A percentile compares a stretch with the other conserved stretches of the same genome.
Evolutionary conservation across 2,888 invertebrate genomes (phyloP).

Genomic region (Drosophila differens): DNA sequence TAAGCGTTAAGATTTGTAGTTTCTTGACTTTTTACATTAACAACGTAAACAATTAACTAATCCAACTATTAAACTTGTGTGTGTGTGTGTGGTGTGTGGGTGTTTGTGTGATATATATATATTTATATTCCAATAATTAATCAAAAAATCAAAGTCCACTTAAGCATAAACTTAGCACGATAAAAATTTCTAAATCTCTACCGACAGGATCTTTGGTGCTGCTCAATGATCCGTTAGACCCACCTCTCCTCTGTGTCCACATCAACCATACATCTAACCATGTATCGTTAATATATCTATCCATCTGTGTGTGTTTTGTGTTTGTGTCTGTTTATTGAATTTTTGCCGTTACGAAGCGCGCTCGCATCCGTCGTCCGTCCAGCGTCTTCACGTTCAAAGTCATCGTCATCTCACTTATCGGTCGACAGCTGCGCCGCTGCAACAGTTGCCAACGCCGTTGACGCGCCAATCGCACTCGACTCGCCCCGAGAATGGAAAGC

Average conservation of each 20-base stretch:
- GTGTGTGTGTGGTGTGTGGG: conserved; percentile 6
- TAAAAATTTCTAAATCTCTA: conserved; percentile 42
- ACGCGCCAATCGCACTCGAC: background rate
- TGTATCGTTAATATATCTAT: background rate
- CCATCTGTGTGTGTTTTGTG: conserved; percentile 6
- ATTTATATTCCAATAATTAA: conserved; percentile 5
- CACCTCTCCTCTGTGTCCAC: conserved; percentile 26
- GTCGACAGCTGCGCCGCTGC: conserved; percentile 41
- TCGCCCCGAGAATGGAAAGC: conserved; percentile 46
- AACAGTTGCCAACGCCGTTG: background rate
- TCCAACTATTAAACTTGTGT: conserved; percentile 13
- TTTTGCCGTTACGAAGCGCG: conserved; percentile 20
- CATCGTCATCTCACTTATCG: conserved; percentile 4
- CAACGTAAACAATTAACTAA: conserved; percentile 48
- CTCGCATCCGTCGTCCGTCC: conserved; percentile 2
- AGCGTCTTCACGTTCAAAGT: conserved; percentile 4
- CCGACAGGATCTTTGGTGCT: conserved; percentile 70
- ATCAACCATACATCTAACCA: conserved; percentile 23
- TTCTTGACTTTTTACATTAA: conserved; percentile 32
- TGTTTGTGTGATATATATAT: background rate
- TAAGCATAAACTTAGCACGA: conserved; percentile 32
- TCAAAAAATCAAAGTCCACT: conserved; percentile 25
- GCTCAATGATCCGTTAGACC: conserved; percentile 53
- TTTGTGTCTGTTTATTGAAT: conserved; percentile 15
- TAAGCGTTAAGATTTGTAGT: background rate